Evolutionary conservation across 2,888 invertebrate species (phyloP), one percentile per base, ranked within the genome.

Genomic region (Sarcophaga rosellei): DNA sequence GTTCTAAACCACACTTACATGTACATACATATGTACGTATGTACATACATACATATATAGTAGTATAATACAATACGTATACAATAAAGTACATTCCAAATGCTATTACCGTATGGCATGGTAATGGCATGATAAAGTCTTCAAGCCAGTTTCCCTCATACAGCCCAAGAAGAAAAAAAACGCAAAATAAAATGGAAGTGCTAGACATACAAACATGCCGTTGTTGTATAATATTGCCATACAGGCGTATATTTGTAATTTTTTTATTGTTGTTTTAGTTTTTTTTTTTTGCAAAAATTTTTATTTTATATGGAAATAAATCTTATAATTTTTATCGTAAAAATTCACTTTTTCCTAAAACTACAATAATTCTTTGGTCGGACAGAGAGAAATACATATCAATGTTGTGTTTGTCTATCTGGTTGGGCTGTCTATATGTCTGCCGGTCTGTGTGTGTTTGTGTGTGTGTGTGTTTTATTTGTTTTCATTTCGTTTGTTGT

Each of bases 321-420:
- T 86, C 86, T 84, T 78, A 72, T 74, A 77, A 78, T 78, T 86
- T 86, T 86, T 86, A 86, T 86, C 86, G 81, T 66, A 86, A 86
- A 80, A 88, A 87, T 87, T 88, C 87, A 87, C 88, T 88, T 88
- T 88, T 88, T 87, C 87, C 87, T 84, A 85, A 87, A 87, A 87
- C 81, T 78, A 85, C 72, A 85, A 88, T 88, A 87, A 85, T 88
- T 88, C 87, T 88, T 88, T 79, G 62, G 45, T 47, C 74, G 53
- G 73, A 66, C 35, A 35, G 35, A 83, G 70, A 47, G 61, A 84
- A 72, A 81, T 66, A 81, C 72, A 81, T 85, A 75, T 62, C 69
- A 87, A 79, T 87, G 76, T 69, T 81, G 57, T 68, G 66, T 76
- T 69, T 81, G 65, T 70, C 79, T 73, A 66, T 45, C 23, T 73